Conservation (phyloP, 2,797 vertebrate species). For the Perodicticus potto region DNA sequence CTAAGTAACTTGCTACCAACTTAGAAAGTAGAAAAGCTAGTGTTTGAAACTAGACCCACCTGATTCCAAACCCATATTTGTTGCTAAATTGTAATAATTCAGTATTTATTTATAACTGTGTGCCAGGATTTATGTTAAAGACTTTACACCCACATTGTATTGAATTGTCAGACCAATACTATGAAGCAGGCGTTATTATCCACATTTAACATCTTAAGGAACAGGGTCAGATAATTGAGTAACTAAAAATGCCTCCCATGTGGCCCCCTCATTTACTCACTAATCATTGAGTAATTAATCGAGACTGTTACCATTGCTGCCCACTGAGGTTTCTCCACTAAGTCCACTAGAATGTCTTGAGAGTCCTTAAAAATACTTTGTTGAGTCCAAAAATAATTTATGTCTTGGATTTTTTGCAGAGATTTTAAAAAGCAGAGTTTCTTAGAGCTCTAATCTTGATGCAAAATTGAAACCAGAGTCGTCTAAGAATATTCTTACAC, state of each 20-base stretch:
- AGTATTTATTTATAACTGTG: constrained; percentile 24
- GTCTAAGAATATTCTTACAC: constrained; percentile 41
- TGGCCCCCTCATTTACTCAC: neutral
- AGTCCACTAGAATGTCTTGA: neutral
- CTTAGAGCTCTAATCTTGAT: neutral
- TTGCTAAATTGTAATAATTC: constrained; percentile 51
- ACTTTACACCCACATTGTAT: neutral
- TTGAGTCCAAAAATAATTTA: neutral
- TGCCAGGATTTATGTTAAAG: constrained; percentile 12
- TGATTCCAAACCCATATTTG: constrained; percentile 24
- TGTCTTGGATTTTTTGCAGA: neutral
- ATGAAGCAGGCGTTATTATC: neutral
- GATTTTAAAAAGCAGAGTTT: constrained; percentile 19
- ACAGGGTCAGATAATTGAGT: neutral
- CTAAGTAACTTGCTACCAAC: neutral
- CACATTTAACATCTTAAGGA: neutral
- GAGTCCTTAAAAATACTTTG: constrained; percentile 20
- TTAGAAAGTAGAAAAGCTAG: constrained; percentile 53
- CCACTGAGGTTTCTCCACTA: neutral
- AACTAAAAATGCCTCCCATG: neutral
- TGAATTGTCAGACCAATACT: neutral
- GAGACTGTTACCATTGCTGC: neutral
- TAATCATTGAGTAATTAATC: neutral
- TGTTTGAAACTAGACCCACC: constrained; percentile 8
- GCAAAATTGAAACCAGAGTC: constrained; percentile 56